phyloP scores from a whole-genome alignment of 2,888 invertebrate genomes.

The Drosophila vallismaia region DNA sequence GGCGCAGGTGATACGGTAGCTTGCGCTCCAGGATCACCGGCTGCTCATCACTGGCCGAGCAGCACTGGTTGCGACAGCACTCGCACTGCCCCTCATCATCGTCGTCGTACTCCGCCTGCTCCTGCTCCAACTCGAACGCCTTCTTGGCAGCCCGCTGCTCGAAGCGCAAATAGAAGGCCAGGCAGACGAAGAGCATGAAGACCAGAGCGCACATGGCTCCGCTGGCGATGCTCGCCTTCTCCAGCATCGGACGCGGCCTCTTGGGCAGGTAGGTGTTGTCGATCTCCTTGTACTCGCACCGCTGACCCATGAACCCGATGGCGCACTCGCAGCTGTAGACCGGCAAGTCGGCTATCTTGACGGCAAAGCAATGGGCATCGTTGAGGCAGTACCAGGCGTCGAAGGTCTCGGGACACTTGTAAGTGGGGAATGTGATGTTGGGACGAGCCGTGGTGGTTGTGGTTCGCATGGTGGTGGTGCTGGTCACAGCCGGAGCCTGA shows the following conservation, averaged over 20 bases:
- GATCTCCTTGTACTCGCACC: conserved; percentile 98
- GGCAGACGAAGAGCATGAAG: conserved; percentile 86
- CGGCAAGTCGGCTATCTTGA: conserved; percentile 95
- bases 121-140: conserved; percentile 60
- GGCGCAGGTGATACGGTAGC: conserved; percentile 64
- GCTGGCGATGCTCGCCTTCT: conserved; percentile 92
- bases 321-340: conserved; percentile 98
- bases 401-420: conserved; percentile 95
- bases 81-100: conserved; percentile 56
- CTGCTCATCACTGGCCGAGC: conserved; percentile 55
- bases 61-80: conserved; percentile 63
- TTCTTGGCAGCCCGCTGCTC: conserved; percentile 83
- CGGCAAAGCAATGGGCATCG: conserved; percentile 97
- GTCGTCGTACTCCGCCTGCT: conserved; percentile 40
- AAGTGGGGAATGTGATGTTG: conserved; percentile 97
- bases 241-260: conserved; percentile 90
- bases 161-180: conserved; percentile 86
- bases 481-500: conserved; percentile 47
- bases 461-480: conserved; percentile 85
- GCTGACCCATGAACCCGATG: conserved; percentile 96
- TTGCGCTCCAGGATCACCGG: conserved; percentile 55
- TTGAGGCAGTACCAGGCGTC: conserved; percentile 98
- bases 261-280: conserved; percentile 94
- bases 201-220: conserved; percentile 88
- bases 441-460: conserved; percentile 91